Base-by-base conservation (phyloP, 1,140 invertebrate genomes). In the Drosophila ambigua region DNA sequence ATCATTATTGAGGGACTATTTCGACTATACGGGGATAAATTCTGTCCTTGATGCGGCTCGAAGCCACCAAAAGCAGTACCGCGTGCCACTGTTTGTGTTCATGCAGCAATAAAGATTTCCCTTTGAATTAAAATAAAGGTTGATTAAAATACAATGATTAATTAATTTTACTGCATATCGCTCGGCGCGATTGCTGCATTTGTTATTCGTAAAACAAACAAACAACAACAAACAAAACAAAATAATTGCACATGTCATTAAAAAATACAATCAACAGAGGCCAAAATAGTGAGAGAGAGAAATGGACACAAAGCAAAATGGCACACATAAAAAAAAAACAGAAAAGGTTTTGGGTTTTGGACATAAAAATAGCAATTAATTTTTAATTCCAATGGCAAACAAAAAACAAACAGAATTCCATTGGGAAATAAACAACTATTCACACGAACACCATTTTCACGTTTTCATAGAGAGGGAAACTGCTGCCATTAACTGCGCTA, bases 81-180 rank as follows among this genome's bases (percentile, higher is more conserved):
- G 20, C 20, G 20, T 20, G 20, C 20, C 20, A 20, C 20, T 20
- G 20, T 20, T 20, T 20, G 20, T 20, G 20, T 20, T 20, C 20
- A 24, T 24, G 23, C 2, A 24, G 35, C 4, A 39, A 39, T 39
- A 39, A 39, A 16, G 26, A n/a, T n/a, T 7, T 13, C 1, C 28
- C 7, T 8, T 26, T 69, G 6, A 44, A 69, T 49, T 28, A 58
- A 69, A 1, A 71, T 58, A 23, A 39, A 50, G 26, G 35, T 74
- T 74, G 51, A 74, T 74, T 50, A 74, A 75, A 75, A 26, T 26
- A 26, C 5, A 26, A 74, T 74, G 48, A 65, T 74, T 74, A 59
- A 66, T 74, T 74, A 43, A 74, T 66, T 53, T 53, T 5, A 13
- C 43, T 7, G 53, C 53, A 73, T 43, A 35, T 60, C 6, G 26